Base-by-base conservation (phyloP, 2,113 vertebrate species). In the Cyprinodon variegatus region DNA sequence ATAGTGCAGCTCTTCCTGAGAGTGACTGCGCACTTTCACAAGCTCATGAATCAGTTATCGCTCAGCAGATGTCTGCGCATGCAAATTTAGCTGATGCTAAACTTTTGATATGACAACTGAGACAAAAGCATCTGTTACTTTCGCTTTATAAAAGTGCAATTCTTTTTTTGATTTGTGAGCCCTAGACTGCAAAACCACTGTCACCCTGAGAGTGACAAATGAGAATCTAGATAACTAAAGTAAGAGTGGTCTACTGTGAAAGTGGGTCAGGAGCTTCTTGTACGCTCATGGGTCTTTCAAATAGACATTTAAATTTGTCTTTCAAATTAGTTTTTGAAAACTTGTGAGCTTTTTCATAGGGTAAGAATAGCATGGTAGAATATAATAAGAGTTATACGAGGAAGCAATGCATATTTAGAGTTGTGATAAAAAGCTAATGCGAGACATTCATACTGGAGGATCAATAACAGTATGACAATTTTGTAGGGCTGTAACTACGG, bases 31-130 rank as follows among this genome's bases (percentile, higher is more conserved):
- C 37, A 40, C 36, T 64, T 57, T 53, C 59, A 65, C 65, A 38
- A 70, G 61, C 36, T 74, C 71, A 61, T 65, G n/a, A 76, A 79
- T 74, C 46, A 72, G 68, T 74, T 1, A 0, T 38, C 2, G 0
- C 65, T 63, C 29, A 13, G 40, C 74, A 69, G 68, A 69, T 0
- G 50, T 40, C 61, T 61, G 48, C 68, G 60, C 36, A 87, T 88
- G 81, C 86, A 81, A 83, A 82, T 88, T 62, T 74, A 68, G 74
- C 68, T 65, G 72, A 68, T 74, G 43, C 61, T 11, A 50, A 69
- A 68, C 50, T 73, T 71, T 53, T 72, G 7, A 77, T 77, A 70
- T 76, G 77, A 88, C 83, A 87, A 61, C 67, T 50, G 72, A 62
- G 69, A 87, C 81, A 89, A 87, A 84, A 79, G 73, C 65, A 15